Evolutionary conservation across 2,797 vertebrate genomes (phyloP).

Genomic region (Nothura maculosa): DNA sequence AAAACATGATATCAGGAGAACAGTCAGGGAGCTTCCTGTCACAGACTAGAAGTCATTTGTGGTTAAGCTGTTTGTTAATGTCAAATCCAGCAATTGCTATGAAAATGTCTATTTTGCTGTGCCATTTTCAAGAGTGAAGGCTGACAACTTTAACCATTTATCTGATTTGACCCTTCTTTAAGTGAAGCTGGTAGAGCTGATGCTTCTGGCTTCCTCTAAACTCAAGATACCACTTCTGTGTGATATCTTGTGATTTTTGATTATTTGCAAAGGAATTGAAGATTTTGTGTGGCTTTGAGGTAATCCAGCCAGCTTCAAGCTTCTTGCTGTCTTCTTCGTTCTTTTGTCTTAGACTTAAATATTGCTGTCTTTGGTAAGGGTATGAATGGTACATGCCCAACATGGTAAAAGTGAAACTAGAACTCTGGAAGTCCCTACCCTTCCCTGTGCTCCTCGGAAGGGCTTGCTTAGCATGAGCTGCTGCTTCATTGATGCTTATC

Average conservation of each 20-base stretch:
- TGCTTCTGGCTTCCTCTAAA: background rate
- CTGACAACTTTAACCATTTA: background rate
- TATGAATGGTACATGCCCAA: background rate
- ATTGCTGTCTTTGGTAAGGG: background rate
- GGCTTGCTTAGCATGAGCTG: fast-evolving
- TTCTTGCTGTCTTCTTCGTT: background rate
- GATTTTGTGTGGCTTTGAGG: background rate
- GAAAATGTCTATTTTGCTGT: background rate
- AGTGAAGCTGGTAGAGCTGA: background rate
- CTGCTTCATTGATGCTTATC: background rate
- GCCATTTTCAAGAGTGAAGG: background rate
- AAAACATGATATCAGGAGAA: background rate
- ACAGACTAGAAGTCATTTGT: fast-evolving
- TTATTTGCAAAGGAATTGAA: background rate
- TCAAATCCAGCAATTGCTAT: background rate
- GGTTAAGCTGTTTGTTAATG: background rate
- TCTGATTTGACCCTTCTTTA: background rate
- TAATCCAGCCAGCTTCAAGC: background rate
- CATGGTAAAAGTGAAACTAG: background rate
- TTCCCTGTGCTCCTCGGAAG: background rate
- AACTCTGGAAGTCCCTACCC: background rate
- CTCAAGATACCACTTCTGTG: background rate
- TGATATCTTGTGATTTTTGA: background rate
- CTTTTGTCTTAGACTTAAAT: background rate
- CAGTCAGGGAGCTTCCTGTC: background rate